Evolutionary conservation across 2,113 vertebrate species (phyloP).

Genomic region (Varanus salvator): DNA sequence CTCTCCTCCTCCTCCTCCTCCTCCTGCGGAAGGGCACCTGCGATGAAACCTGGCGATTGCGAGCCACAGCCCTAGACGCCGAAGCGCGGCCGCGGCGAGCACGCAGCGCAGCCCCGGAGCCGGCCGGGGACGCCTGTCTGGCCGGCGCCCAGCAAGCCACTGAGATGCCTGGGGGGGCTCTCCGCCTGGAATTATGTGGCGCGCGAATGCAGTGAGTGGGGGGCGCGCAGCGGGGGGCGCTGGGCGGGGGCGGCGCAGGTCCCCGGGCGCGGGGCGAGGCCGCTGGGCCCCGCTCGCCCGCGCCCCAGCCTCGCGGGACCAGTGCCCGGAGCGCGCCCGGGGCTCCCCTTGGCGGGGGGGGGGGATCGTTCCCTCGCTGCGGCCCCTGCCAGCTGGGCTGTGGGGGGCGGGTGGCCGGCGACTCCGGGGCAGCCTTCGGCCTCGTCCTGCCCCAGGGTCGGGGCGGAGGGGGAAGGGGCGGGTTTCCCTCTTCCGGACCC

Average conservation of each 20-base stretch:
- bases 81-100: background rate
- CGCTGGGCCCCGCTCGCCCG: no score
- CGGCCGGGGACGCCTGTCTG: conserved; percentile 52
- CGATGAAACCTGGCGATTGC: conserved; percentile 54
- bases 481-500: no score
- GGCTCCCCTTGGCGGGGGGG: background rate
- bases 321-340: no score
- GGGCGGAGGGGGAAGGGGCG: no score
- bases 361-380: background rate
- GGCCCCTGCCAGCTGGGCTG: no score
- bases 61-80: background rate
- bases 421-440: background rate
- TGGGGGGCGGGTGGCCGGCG: background rate
- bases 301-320: no score
- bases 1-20: no score
- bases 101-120: background rate
- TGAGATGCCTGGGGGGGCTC: conserved; percentile 71
- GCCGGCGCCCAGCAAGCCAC: conserved; percentile 59
- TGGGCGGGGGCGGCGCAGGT: background rate
- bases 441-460: background rate
- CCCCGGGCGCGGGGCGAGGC: background rate
- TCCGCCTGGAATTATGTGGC: conserved; percentile 85
- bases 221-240: background rate
- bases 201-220: conserved; percentile 95
- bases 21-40: conserved; percentile 61